Conservation (phyloP, 2,113 vertebrate species). For the Pseudopodoces humilis region DNA sequence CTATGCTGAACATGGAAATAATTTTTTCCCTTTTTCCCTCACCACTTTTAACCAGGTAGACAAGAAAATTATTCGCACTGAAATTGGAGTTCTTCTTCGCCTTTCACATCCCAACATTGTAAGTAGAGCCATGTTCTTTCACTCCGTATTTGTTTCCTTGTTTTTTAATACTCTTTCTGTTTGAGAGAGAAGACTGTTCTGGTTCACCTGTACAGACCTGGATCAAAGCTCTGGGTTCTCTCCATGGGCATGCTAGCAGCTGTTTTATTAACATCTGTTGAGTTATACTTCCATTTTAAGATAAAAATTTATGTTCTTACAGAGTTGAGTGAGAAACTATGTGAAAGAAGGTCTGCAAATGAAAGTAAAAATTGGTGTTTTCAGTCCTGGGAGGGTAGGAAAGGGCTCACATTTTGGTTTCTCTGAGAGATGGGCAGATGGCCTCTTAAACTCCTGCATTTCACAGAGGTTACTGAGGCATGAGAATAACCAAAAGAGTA, state of each 20-base stretch:
- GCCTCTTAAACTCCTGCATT: not conserved
- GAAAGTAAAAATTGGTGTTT: not conserved
- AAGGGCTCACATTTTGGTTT: not conserved
- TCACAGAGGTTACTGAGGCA: not conserved
- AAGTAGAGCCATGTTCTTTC: slow-evolving; percentile 65
- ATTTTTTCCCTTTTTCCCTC: not conserved
- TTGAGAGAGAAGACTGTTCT: not conserved
- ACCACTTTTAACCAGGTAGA: slow-evolving; percentile 79
- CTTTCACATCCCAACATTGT: slow-evolving; percentile 91
- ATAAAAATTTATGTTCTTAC: not conserved
- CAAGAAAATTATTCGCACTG: slow-evolving; percentile 90
- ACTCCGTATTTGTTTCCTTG: not conserved
- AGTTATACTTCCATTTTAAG: not conserved
- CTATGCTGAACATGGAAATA: not conserved
- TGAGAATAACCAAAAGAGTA: not conserved
- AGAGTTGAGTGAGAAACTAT: not conserved
- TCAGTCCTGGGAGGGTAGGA: not conserved
- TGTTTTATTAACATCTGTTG: not conserved
- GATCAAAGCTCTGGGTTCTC: not conserved
- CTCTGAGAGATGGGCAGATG: not conserved
- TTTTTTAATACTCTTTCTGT: not conserved
- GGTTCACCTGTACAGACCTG: not conserved
- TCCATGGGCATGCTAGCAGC: not conserved
- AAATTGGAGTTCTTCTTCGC: slow-evolving; percentile 87
- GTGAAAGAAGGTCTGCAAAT: not conserved